Evolutionary conservation across 2,113 vertebrate genomes (phyloP).

Genomic region (Phaethon lepturus): DNA sequence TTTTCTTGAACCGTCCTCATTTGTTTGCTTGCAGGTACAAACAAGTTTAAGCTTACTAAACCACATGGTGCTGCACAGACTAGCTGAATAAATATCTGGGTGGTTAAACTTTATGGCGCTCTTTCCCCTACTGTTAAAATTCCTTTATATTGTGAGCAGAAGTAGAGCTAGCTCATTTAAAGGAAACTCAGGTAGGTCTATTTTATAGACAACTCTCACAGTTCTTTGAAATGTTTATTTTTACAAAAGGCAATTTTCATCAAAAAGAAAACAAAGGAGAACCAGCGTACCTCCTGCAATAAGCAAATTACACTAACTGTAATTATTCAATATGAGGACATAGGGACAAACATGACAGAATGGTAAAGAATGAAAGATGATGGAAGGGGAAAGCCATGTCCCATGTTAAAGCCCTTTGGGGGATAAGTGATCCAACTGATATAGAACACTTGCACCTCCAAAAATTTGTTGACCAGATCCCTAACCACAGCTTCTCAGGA

Average conservation of each 20-base stretch:
- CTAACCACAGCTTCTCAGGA: neutral
- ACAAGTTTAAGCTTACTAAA: neutral
- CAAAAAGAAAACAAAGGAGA: neutral
- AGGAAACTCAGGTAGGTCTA: neutral
- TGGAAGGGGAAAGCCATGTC: neutral
- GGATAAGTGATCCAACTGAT: neutral
- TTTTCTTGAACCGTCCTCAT: neutral
- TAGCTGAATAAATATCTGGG: neutral
- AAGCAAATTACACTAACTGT: neutral
- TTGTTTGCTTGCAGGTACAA: neutral
- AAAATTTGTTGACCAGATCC: neutral
- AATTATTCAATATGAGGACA: neutral
- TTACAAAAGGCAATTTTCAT: neutral
- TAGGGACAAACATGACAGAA: neutral
- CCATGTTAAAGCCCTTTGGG: neutral
- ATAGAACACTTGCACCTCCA: neutral
- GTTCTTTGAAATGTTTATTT: neutral
- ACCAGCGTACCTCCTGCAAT: neutral
- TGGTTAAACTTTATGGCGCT: neutral
- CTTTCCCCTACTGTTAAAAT: neutral
- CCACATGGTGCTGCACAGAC: neutral
- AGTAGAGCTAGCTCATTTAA: neutral
- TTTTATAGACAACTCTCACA: neutral
- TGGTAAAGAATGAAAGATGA: neutral
- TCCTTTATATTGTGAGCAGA: neutral